phyloP scores from a whole-genome alignment of 2,797 vertebrate species.

The Erethizon dorsatum region DNA sequence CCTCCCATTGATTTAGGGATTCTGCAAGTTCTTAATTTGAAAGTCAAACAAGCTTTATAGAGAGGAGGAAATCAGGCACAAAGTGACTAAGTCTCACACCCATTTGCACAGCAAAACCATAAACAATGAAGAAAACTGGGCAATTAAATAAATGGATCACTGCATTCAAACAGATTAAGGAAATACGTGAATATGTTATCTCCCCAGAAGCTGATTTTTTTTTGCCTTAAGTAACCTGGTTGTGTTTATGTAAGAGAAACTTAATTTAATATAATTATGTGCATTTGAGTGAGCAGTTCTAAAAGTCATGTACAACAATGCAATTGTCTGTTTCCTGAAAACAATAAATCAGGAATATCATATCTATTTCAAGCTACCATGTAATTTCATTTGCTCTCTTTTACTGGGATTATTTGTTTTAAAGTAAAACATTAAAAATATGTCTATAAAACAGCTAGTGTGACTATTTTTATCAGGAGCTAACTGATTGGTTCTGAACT shows the following conservation, averaged over 20 bases:
- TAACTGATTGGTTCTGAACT: slow-evolving; percentile 39
- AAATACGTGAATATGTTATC: slow-evolving; percentile 90
- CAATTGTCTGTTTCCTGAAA: slow-evolving; percentile 93
- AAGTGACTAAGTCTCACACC: slow-evolving; percentile 51
- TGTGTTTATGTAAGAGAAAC: slow-evolving; percentile 94
- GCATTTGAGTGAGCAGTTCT: slow-evolving; percentile 93
- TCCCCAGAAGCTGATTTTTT: slow-evolving; percentile 91
- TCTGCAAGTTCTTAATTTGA: slow-evolving; percentile 79
- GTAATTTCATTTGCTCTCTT: slow-evolving; percentile 83
- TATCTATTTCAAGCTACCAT: slow-evolving; percentile 88
- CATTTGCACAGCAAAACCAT: slow-evolving; percentile 69
- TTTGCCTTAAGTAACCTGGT: slow-evolving; percentile 96
- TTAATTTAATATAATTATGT: slow-evolving; percentile 96
- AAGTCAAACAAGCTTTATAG: slow-evolving; percentile 78
- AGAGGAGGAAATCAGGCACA: slow-evolving; percentile 76
- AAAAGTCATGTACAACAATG: slow-evolving; percentile 94
- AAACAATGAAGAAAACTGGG: slow-evolving; percentile 55
- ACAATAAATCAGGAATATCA: slow-evolving; percentile 92
- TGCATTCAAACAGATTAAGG: slow-evolving; percentile 69
- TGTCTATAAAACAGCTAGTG: slow-evolving; percentile 73
- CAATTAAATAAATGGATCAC: slow-evolving; percentile 68
- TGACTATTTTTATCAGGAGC: slow-evolving; percentile 72
- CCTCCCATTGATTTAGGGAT: slow-evolving; percentile 85
- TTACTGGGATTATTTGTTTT: slow-evolving; percentile 83
- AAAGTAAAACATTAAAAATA: slow-evolving; percentile 86